phyloP scores from a whole-genome alignment of 2,888 invertebrate genomes.

The Campoletis raptor region DNA sequence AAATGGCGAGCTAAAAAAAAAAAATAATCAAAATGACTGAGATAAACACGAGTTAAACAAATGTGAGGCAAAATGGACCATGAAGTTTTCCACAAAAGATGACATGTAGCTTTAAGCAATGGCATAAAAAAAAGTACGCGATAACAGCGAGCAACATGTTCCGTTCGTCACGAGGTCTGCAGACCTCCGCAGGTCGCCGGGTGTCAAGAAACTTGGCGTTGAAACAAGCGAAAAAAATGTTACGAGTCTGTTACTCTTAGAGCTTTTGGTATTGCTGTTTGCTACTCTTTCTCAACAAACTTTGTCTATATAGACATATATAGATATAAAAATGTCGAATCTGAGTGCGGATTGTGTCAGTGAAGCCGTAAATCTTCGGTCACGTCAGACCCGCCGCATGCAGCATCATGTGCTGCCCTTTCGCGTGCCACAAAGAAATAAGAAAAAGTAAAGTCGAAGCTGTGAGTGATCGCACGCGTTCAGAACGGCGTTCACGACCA shows the following conservation, averaged over 20 bases:
- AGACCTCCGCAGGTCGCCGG: constrained; percentile 61
- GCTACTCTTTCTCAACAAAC: constrained; percentile 31
- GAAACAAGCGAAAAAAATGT: constrained; percentile 41
- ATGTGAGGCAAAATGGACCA: constrained; percentile 24
- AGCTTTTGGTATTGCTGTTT: constrained; percentile 45
- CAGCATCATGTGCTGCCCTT: constrained; percentile 46
- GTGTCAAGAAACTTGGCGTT: constrained; percentile 58
- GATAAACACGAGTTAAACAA: constrained; percentile 4
- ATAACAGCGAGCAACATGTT: constrained; percentile 20
- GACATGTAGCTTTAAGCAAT: constrained; percentile 26
- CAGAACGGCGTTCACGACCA: constrained; percentile 27
- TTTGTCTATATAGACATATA: constrained; percentile 1
- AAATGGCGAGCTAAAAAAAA: neutral
- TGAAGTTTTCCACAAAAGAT: constrained; percentile 51
- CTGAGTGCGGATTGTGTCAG: constrained; percentile 41
- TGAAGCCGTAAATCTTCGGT: constrained; percentile 62
- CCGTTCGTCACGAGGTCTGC: constrained; percentile 25
- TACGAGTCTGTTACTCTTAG: constrained; percentile 58
- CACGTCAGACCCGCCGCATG: constrained; percentile 46
- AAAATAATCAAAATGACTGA: neutral
- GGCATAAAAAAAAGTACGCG: constrained; percentile 29
- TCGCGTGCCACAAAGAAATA: constrained; percentile 48
- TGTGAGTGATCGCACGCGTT: constrained; percentile 61
- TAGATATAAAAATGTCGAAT: neutral
- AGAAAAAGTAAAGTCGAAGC: constrained; percentile 34